Evolutionary conservation across 2,888 invertebrate species (phyloP).

Genomic region (Pycnomerus fuliginosus): DNA sequence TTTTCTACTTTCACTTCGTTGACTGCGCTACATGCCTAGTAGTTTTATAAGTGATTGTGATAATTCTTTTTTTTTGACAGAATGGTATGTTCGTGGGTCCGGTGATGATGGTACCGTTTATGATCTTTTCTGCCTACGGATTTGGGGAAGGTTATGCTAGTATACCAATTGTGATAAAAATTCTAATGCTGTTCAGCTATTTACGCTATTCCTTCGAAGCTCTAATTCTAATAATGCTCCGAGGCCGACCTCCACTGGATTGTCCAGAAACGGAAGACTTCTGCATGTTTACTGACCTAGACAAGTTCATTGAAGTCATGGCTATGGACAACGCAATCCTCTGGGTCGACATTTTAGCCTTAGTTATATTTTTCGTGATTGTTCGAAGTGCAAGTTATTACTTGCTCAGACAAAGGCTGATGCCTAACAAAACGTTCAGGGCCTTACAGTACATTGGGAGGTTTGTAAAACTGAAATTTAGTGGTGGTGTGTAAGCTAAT

Average conservation of each 20-base stretch:
- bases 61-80: too few relatives aligned
- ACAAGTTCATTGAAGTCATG: constrained; percentile 73
- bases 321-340: constrained; percentile 71
- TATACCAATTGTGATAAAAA: constrained; percentile 71
- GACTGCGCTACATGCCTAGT: too few relatives aligned
- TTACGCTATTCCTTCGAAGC: constrained; percentile 71
- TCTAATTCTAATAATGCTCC: constrained; percentile 75
- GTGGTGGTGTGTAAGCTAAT: too few relatives aligned
- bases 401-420: constrained; percentile 68
- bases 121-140: constrained; percentile 84
- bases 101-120: constrained; percentile 80
- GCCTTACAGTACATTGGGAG: constrained; percentile 69
- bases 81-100: constrained; percentile 90
- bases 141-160: constrained; percentile 72
- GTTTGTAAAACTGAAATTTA: constrained; percentile 58
- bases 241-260: constrained; percentile 68
- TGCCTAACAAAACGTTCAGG: constrained; percentile 69
- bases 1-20: too few relatives aligned
- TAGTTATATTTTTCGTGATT: constrained; percentile 61
- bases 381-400: constrained; percentile 72
- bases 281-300: constrained; percentile 73
- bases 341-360: constrained; percentile 65
- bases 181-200: constrained; percentile 81
- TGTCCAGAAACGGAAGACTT: constrained; percentile 72
- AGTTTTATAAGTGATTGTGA: too few relatives aligned